Conservation (phyloP, 92 coral and sea anemone genomes). For the Diadumene lineata region DNA sequence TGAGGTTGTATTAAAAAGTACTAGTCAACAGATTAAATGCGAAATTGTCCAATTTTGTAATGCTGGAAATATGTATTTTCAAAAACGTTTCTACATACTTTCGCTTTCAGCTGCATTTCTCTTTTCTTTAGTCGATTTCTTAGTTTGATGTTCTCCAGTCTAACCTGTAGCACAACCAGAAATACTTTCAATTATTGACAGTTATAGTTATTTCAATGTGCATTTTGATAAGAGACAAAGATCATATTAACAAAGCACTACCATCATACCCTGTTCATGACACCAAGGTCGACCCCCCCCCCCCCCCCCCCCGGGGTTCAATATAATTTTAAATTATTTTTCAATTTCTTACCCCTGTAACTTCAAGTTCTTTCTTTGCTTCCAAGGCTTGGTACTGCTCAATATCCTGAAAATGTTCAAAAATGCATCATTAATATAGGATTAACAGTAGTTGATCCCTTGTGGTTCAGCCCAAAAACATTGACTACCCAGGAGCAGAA, state of each 20-base stretch:
- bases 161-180: conserved; percentile 81
- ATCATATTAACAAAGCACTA: background rate
- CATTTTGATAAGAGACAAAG: background rate
- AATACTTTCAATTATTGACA: no score
- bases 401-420: conserved; percentile 68
- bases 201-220: no score
- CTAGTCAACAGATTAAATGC: no score
- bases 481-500: no score
- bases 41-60: no score
- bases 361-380: conserved; percentile 93
- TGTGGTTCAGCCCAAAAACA: background rate
- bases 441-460: no score
- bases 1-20: background rate
- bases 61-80: no score
- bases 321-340: no score
- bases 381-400: conserved; percentile 87
- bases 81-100: conserved; percentile 62
- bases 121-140: conserved; percentile 94
- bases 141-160: conserved; percentile 92
- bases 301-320: no score
- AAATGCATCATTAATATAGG: no score
- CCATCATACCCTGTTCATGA: no score
- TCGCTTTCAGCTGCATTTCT: conserved; percentile 98
- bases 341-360: conserved; percentile 74
- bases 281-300: no score